Conservation (phyloP, 2,113 vertebrate genomes). For the Serilophus lunatus region DNA sequence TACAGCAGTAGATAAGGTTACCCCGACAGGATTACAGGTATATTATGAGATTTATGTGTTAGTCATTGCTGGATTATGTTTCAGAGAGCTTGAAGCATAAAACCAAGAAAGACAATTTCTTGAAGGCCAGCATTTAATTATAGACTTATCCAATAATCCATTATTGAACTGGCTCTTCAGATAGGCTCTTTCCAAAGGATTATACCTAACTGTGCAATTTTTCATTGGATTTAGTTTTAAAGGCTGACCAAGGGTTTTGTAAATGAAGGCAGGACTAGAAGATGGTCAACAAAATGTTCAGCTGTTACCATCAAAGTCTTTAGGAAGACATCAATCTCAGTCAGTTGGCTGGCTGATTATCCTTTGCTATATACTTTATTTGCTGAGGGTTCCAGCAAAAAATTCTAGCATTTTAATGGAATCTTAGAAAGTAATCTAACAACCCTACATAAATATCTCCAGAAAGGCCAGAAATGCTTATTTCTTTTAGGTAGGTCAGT, state of each 20-base stretch:
- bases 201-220: constrained; percentile 14
- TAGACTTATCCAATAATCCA: constrained; percentile 30
- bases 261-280: not conserved
- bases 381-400: not conserved
- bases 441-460: not conserved
- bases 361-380: not conserved
- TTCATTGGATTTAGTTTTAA: constrained; percentile 38
- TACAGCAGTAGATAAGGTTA: constrained; percentile 14
- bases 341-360: not conserved
- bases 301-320: not conserved
- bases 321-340: not conserved
- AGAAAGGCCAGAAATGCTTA: not conserved
- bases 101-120: constrained; percentile 35
- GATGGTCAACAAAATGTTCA: not conserved
- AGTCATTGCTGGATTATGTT: constrained; percentile 11
- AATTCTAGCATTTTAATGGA: not conserved
- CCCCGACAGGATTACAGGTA: not conserved
- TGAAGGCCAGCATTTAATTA: constrained; percentile 6
- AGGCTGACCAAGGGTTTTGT: not conserved
- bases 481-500: not conserved
- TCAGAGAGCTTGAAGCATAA: constrained; percentile 18
- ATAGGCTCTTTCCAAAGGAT: constrained; percentile 8
- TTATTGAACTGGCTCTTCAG: not conserved
- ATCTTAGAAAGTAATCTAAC: not conserved
- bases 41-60: constrained; percentile 25